Evolutionary conservation across 2,797 vertebrate genomes (phyloP).

Genomic region (Linurgus olivaceus): DNA sequence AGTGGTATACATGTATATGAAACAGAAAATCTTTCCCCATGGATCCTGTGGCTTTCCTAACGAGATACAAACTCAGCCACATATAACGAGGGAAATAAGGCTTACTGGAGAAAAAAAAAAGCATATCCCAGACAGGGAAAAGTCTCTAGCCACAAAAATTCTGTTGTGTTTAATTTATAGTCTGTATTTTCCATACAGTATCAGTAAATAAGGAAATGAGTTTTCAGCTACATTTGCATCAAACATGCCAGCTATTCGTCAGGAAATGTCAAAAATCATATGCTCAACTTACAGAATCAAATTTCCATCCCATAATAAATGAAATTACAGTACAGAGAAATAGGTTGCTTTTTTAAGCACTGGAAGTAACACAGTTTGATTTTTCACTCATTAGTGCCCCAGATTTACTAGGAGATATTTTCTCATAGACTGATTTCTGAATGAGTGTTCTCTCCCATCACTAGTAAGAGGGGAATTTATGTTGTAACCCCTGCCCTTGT

Average conservation of each 20-base stretch:
- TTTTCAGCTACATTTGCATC: background rate
- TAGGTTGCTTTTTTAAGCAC: background rate
- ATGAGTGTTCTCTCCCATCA: background rate
- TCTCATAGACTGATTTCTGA: background rate
- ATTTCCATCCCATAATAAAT: slow-evolving; percentile 15
- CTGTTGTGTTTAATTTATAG: background rate
- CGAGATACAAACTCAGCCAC: background rate
- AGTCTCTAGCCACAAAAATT: background rate
- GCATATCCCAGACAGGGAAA: background rate
- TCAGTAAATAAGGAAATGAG: background rate
- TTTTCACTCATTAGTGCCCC: background rate
- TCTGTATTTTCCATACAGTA: background rate
- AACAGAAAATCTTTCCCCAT: background rate
- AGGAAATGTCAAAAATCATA: background rate
- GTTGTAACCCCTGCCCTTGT: background rate
- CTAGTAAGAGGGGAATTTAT: background rate
- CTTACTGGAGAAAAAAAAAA: background rate
- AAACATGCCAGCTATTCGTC: background rate
- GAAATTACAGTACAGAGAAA: background rate
- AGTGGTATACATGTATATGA: background rate
- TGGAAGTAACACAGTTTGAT: background rate
- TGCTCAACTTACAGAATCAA: background rate
- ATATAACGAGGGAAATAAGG: background rate
- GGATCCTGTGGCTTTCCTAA: background rate
- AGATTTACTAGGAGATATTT: slow-evolving; percentile 5